Evolutionary conservation across 1,140 invertebrate genomes (phyloP), one percentile per base, ranked within the genome.

Genomic region (Drosophila asahinai): DNA sequence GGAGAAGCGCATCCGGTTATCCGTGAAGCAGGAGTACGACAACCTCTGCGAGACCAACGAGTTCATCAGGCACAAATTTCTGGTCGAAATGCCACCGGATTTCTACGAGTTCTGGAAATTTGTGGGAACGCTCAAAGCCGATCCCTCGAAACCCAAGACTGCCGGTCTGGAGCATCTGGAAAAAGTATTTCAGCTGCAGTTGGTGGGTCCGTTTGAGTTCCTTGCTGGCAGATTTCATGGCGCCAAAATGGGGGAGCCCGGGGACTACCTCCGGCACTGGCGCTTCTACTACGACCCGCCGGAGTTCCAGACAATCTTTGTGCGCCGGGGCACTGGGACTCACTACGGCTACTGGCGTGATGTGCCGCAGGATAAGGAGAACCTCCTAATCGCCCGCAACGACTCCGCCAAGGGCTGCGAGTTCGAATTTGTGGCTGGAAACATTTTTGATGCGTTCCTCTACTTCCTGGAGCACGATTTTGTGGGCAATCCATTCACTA

Each of bases 281-380:
- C 94, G 98, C 83, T 98, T 97, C 94, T 99, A 95, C 93, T 98
- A 97, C 94, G 98, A 99, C 95, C 97, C 97, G 47, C 98, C 98
- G 40, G 98, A 99, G 94, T 98, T 99, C 93, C 96, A 97, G 94
- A 97, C 96, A 12, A 93, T 97, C 48, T 92, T 97, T 33, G 95
- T 95, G 91, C 95, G 95, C 84, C 45, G 57, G 5, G 95, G 95
- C 33, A 95, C 94, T 74, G 95, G 96, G 65, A 96, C 96, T 78
- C 98, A 99, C 93, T 95, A 98, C 82, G 98, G 98, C 19, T 99
- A 98, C 93, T 98, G 96, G 94, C 95, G 97, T 91, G 98, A 99
- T 94, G 95, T 95, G 73, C 96, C 97, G 4, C 93, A 95, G 47
- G 95, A 97, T 66, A 91, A 93, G 42, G 90, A 95, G 19, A 97